Percentiles rank a stretch among this genome's conserved stretches.
These are phyloP conservation scores for Sycophila sp. DNA, from an alignment of 1,140 invertebrate genomes.

Conservation along the genomic window DNA sequence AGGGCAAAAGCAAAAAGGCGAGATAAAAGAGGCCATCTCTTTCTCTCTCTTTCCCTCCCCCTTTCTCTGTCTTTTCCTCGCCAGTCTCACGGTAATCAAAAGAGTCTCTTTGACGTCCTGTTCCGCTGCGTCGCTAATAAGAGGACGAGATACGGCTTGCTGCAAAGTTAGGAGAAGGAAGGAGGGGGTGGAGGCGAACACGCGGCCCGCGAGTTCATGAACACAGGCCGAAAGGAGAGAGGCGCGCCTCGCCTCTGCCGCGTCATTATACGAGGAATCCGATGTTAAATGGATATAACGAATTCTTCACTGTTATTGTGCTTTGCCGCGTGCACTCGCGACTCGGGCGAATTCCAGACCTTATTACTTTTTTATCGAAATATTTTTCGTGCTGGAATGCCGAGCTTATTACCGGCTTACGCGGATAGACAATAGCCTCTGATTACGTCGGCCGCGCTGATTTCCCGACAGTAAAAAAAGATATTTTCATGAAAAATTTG, in stretches of 20 bases:
- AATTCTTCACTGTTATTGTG: constrained; percentile 23
- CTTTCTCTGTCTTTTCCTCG: too few relatives aligned
- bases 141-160: background rate
- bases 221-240: too few relatives aligned
- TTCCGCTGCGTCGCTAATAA: constrained; percentile 16
- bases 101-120: background rate
- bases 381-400: background rate
- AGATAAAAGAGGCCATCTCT: background rate
- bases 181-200: too few relatives aligned
- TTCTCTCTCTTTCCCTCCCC: too few relatives aligned
- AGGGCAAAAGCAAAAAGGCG: too few relatives aligned
- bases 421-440: background rate
- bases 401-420: background rate
- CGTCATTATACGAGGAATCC: background rate
- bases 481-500: background rate
- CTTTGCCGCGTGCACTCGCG: background rate
- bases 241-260: background rate
- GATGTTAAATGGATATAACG: constrained; percentile 26
- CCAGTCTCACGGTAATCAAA: constrained; percentile 18
- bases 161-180: background rate
- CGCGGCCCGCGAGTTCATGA: too few relatives aligned
- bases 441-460: background rate
- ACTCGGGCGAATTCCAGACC: constrained; percentile 2
- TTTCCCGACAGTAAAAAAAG: constrained; percentile 44
- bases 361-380: constrained; percentile 26